Evolutionary conservation across 2,888 invertebrate genomes (phyloP), one percentile per base, ranked within the genome.

Genomic region (Lasioglossum pauxillum): DNA sequence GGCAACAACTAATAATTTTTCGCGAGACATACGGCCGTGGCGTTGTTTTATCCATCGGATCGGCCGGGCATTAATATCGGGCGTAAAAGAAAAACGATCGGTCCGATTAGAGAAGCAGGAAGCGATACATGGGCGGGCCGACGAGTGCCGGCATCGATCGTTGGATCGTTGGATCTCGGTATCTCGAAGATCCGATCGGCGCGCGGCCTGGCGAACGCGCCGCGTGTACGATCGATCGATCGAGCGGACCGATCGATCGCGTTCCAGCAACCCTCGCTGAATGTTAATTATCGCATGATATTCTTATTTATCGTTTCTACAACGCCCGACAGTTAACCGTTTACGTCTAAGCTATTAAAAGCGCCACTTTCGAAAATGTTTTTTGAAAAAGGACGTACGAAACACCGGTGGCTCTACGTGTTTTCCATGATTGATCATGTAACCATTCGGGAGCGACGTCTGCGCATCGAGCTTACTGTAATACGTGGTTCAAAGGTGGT

Each of bases 271-370:
- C 80, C 83, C 81, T 75, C 76, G 78, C 77, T 57, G 73, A 91
- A 90, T 87, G 90, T 89, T 92, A 92, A 92, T 92, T 92, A 92
- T 90, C 88, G 78, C 82, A 80, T 76, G 84, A 88, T 91, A 89
- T 89, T 91, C 80, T 90, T 86, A 85, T 89, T 89, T 83, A 88
- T 85, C 86, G 83, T 85, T 76, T 57, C 49, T 38, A 80, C 75
- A 79, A 76, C 73, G 75, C 75, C 64, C 64, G 76, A 76, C 73
- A 74, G 60, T 53, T 64, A 38, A 27, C 38, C 41, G 57, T 14
- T 23, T 49, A 35, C 35, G 57, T 16, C 35, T 67, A 23, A 10
- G 14, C 23, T 35, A 74, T 69, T 85, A 82, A 78, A 75, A 46
- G 5, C 44, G 57, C 35, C 35, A 75, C 67, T 75, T 80, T 84